These are phyloP conservation scores for Ia io DNA, from an alignment of 2,113 vertebrate genomes.

Conservation along the genomic window DNA sequence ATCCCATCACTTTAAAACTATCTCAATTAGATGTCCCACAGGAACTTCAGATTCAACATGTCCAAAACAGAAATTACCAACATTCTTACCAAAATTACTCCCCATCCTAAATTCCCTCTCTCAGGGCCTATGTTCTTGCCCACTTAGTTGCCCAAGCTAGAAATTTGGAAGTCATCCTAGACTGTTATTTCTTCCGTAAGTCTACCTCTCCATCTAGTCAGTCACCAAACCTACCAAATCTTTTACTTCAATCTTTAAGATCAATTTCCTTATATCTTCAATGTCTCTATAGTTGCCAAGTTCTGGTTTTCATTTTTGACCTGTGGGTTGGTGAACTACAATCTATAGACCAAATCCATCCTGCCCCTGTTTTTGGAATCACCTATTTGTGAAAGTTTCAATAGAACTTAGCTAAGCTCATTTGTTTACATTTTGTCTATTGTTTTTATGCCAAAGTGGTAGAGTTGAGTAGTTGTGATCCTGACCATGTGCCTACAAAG, in stretches of 20 bases:
- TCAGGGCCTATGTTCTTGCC: background rate
- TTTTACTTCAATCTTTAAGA: background rate
- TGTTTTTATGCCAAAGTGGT: background rate
- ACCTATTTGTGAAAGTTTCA: background rate
- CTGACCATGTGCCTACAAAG: background rate
- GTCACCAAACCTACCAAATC: background rate
- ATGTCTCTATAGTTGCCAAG: background rate
- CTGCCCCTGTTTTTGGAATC: background rate
- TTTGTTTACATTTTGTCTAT: slow-evolving; percentile 20
- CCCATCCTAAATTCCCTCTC: background rate
- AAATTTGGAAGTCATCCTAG: slow-evolving; percentile 22
- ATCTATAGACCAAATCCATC: background rate
- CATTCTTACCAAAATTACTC: background rate
- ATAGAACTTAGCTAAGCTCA: background rate
- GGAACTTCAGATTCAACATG: background rate
- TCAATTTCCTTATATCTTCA: background rate
- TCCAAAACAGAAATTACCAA: slow-evolving; percentile 21
- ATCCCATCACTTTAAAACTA: background rate
- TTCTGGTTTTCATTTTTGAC: slow-evolving; percentile 16
- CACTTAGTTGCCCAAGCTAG: background rate
- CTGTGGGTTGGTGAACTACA: background rate
- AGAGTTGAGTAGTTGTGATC: background rate
- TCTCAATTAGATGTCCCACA: background rate
- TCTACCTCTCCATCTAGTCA: slow-evolving; percentile 6
- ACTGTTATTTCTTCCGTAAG: background rate